Percentiles rank a stretch among this genome's conserved stretches.
Evolutionary conservation across 2,113 vertebrate genomes (phyloP).

Genomic region (Ptyas mucosa): DNA sequence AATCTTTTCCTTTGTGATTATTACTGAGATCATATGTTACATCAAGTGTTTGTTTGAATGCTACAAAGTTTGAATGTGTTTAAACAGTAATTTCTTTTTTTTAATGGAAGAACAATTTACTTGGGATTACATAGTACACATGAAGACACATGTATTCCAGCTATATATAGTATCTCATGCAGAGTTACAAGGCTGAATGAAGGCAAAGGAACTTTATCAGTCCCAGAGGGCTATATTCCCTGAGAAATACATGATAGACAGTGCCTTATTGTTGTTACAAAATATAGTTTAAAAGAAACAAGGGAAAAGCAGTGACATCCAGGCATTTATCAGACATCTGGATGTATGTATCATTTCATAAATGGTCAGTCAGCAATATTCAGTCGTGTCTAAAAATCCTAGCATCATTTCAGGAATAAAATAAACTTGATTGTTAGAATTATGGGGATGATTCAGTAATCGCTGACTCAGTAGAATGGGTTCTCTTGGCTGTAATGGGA

Average conservation of each 20-base stretch:
- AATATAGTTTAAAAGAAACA: slow-evolving; percentile 47
- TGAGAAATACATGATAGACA: slow-evolving; percentile 44
- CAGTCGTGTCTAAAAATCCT: slow-evolving; percentile 27
- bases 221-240: slow-evolving; percentile 61
- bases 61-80: neutral
- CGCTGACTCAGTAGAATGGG: neutral
- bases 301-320: slow-evolving; percentile 10
- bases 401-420: slow-evolving; percentile 21
- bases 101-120: slow-evolving; percentile 32
- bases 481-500: neutral
- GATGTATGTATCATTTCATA: slow-evolving; percentile 31
- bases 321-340: slow-evolving; percentile 18
- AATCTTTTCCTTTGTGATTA: slow-evolving; percentile 1
- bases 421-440: slow-evolving; percentile 25
- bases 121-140: slow-evolving; percentile 23
- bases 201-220: slow-evolving; percentile 56
- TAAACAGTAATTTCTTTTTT: slow-evolving; percentile 5
- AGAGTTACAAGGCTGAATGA: slow-evolving; percentile 59
- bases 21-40: neutral
- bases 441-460: slow-evolving; percentile 7
- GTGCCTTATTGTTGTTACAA: slow-evolving; percentile 46
- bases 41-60: neutral
- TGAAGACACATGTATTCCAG: slow-evolving; percentile 33
- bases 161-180: slow-evolving; percentile 42
- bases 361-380: slow-evolving; percentile 42